These are phyloP conservation scores for Octodonta nipae DNA, from an alignment of 2,888 invertebrate species.

Conservation along the genomic window DNA sequence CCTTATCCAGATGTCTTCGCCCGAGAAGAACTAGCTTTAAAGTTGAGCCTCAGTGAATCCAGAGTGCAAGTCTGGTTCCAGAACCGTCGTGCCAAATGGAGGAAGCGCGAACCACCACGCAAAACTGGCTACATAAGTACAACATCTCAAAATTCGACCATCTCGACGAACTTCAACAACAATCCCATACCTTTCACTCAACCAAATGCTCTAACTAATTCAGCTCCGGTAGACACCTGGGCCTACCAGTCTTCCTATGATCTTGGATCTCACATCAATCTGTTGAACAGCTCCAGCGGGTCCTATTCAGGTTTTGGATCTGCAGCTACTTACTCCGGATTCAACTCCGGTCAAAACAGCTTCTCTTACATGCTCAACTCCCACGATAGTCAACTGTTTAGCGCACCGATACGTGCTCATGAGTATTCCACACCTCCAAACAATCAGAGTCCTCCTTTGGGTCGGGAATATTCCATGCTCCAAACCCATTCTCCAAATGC, in stretches of 20 bases:
- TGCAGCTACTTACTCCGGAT: constrained; percentile 47
- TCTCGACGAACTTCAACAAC: constrained; percentile 37
- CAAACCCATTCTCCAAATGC: constrained; percentile 46
- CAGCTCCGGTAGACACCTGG: constrained; percentile 61
- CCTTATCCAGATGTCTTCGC: constrained; percentile 95
- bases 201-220: constrained; percentile 33
- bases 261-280: constrained; percentile 57
- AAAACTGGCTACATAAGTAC: constrained; percentile 71
- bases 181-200: constrained; percentile 44
- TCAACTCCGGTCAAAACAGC: constrained; percentile 46
- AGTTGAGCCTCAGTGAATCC: constrained; percentile 75
- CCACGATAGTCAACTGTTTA: constrained; percentile 59
- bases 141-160: constrained; percentile 52
- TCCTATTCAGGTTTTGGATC: constrained; percentile 48
- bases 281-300: constrained; percentile 53
- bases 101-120: constrained; percentile 83
- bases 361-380: constrained; percentile 52
- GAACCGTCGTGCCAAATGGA: constrained; percentile 86
- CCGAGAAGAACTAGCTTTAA: constrained; percentile 81
- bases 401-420: constrained; percentile 41
- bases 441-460: constrained; percentile 51
- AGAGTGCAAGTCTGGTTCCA: constrained; percentile 73
- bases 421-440: constrained; percentile 42
- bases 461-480: constrained; percentile 53
- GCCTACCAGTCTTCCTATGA: constrained; percentile 62